Percentiles rank a stretch among this genome's conserved stretches.
Conservation (phyloP, 2,888 invertebrate species). For the Smittia aterrima region DNA sequence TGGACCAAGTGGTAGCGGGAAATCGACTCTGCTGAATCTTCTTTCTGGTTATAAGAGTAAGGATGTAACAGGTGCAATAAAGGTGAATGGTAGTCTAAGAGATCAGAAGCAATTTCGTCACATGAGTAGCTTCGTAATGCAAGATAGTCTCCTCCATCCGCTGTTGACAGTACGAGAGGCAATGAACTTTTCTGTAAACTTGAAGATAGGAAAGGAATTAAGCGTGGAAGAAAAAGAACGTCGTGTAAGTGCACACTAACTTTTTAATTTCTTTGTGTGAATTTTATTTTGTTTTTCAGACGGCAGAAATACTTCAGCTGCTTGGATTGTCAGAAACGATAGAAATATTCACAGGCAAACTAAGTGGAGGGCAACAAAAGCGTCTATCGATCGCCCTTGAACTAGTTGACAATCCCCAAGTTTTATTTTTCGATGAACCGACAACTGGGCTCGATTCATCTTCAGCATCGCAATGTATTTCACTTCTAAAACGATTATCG, state of each 20-base stretch:
- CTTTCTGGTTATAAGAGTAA: slow-evolving; percentile 72
- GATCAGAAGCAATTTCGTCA: slow-evolving; percentile 66
- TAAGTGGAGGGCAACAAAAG: slow-evolving; percentile 90
- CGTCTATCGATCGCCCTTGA: slow-evolving; percentile 87
- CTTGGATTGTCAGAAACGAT: slow-evolving; percentile 68
- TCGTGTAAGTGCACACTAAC: slow-evolving; percentile 58
- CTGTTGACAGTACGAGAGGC: slow-evolving; percentile 82
- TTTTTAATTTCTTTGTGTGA: neutral
- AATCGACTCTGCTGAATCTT: slow-evolving; percentile 84
- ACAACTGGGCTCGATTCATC: slow-evolving; percentile 76
- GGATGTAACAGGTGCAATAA: slow-evolving; percentile 63
- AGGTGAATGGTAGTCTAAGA: slow-evolving; percentile 68
- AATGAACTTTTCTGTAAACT: slow-evolving; percentile 80
- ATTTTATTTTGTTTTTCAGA: slow-evolving; percentile 54
- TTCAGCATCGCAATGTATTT: slow-evolving; percentile 78
- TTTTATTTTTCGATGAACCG: slow-evolving; percentile 86
- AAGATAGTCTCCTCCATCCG: slow-evolving; percentile 78
- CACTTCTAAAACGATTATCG: slow-evolving; percentile 76
- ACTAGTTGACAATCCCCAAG: slow-evolving; percentile 85
- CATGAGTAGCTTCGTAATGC: slow-evolving; percentile 73
- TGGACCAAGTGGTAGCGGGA: slow-evolving; percentile 78
- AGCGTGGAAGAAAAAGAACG: slow-evolving; percentile 61
- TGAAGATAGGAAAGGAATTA: slow-evolving; percentile 73
- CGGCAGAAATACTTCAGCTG: slow-evolving; percentile 74
- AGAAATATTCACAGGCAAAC: slow-evolving; percentile 65